A percentile compares a stretch with the other conserved stretches of the same genome.
Conservation (phyloP, 2,113 vertebrate genomes). For the Lathamus discolor region DNA sequence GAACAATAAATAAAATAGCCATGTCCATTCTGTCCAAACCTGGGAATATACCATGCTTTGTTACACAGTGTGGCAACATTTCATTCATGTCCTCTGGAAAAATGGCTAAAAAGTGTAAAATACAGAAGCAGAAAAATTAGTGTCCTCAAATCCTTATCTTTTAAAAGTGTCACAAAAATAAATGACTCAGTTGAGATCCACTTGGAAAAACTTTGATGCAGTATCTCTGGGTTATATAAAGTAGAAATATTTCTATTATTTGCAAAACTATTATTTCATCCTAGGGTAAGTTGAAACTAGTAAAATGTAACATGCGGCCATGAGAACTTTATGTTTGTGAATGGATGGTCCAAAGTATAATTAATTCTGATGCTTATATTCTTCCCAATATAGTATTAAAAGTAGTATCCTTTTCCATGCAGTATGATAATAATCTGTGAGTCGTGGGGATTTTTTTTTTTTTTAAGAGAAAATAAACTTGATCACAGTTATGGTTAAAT, state of each 20-base stretch:
- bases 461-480: background rate
- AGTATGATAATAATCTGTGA: background rate
- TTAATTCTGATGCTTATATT: background rate
- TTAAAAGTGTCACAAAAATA: background rate
- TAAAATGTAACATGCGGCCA: background rate
- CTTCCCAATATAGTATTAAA: background rate
- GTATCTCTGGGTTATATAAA: background rate
- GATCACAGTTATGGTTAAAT: background rate
- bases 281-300: background rate
- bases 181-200: background rate
- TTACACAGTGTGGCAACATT: background rate
- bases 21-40: background rate
- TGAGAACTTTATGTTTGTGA: background rate
- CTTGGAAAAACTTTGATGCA: background rate
- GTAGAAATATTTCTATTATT: background rate
- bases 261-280: background rate
- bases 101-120: background rate
- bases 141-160: background rate
- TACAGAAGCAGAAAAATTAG: background rate
- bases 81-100: background rate
- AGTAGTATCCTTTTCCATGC: background rate
- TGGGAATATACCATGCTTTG: background rate
- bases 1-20: background rate
- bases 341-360: background rate
- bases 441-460: background rate